A percentile compares a stretch with the other conserved stretches of the same genome.
Conservation (phyloP, 1,140 invertebrate genomes). For the Bombus waltoni region DNA sequence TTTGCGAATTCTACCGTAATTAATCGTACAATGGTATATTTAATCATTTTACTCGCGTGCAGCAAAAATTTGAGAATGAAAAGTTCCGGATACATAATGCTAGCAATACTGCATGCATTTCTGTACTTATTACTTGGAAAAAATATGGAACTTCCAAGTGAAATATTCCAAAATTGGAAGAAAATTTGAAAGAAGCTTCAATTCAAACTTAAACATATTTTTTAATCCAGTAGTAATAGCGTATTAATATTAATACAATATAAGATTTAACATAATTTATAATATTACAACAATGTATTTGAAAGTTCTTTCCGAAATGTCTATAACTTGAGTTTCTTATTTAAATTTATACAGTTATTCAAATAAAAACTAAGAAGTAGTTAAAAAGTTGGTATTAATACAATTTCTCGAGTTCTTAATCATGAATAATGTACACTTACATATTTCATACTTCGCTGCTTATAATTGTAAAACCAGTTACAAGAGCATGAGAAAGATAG, state of each 20-base stretch:
- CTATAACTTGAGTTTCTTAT: not conserved
- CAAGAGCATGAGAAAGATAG: not conserved
- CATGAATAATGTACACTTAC: too few relatives aligned
- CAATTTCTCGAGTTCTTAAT: too few relatives aligned
- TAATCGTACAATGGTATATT: not conserved
- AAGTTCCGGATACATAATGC: not conserved
- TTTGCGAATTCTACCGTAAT: not conserved
- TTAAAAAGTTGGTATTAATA: too few relatives aligned
- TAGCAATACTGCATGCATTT: not conserved
- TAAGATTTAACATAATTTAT: not conserved
- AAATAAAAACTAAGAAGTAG: not conserved
- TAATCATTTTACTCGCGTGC: not conserved
- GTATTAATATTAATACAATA: not conserved
- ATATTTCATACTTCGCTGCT: not conserved
- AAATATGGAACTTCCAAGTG: not conserved
- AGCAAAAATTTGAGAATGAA: not conserved
- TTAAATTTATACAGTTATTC: not conserved
- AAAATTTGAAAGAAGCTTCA: not conserved
- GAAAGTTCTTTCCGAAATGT: not conserved
- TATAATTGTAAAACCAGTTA: not conserved
- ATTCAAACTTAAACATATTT: not conserved
- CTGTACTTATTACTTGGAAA: not conserved
- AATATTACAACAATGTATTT: not conserved
- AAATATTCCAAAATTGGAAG: not conserved
- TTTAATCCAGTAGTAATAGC: not conserved